phyloP scores from a whole-genome alignment of 1,140 invertebrate genomes.

The Mamestra configurata region DNA sequence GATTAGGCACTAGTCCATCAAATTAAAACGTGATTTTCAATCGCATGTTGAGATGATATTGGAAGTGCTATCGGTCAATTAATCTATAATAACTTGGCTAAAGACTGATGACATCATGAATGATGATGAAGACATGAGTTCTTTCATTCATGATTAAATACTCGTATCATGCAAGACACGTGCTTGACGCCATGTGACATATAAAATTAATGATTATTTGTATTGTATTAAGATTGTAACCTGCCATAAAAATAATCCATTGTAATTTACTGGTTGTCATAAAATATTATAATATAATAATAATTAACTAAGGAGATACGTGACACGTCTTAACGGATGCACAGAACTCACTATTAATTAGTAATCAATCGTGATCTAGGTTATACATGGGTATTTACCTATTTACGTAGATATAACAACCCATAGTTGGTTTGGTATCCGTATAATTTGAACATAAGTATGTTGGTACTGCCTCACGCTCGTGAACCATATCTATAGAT shows the following conservation, averaged over 20 bases:
- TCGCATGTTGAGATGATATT: too few relatives aligned
- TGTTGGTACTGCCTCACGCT: not conserved
- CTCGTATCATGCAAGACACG: not conserved
- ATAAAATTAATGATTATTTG: conserved; percentile 25
- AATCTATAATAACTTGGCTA: too few relatives aligned
- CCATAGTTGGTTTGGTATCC: not conserved
- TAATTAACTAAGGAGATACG: not conserved
- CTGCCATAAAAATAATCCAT: conserved; percentile 18
- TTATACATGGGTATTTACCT: not conserved
- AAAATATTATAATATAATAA: conserved; percentile 1
- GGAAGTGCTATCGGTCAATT: too few relatives aligned
- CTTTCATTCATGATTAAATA: conserved; percentile 5
- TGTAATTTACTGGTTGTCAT: conserved; percentile 12
- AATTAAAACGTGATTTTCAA: too few relatives aligned
- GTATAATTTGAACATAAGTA: not conserved
- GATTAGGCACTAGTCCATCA: too few relatives aligned
- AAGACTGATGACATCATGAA: not conserved
- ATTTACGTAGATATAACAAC: not conserved
- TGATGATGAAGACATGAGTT: not conserved
- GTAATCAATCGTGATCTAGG: conserved; percentile 26
- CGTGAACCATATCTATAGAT: conserved; percentile 5
- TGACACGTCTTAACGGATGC: not conserved
- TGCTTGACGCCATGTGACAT: conserved; percentile 3
- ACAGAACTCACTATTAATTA: conserved; percentile 4
- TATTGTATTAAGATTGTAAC: conserved; percentile 21